phyloP scores from a whole-genome alignment of 1,140 invertebrate species.

The Hylyphantes graminicola region DNA sequence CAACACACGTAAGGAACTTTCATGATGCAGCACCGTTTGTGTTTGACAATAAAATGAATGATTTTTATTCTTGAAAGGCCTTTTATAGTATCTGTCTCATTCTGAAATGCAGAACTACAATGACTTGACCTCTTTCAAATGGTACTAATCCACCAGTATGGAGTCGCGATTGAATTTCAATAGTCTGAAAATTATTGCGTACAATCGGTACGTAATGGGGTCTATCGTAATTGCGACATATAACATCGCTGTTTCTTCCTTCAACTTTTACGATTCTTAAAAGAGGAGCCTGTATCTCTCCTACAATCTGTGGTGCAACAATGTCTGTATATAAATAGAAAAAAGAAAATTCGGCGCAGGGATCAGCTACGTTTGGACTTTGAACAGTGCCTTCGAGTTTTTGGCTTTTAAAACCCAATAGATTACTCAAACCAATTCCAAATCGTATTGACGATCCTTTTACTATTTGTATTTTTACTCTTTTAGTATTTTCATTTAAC shows the following conservation, averaged over 20 bases:
- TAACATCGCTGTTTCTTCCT: constrained; percentile 21
- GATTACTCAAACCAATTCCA: not conserved
- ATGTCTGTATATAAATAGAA: constrained; percentile 10
- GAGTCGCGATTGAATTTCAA: not conserved
- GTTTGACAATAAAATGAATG: not conserved
- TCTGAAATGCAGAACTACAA: constrained; percentile 3
- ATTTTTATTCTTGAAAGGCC: not conserved
- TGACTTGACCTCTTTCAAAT: constrained; percentile 33
- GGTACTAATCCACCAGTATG: constrained; percentile 16
- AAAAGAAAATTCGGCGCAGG: not conserved
- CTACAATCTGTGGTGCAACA: not conserved
- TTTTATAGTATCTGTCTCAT: constrained; percentile 14
- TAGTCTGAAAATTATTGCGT: constrained; percentile 9
- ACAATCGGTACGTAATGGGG: constrained; percentile 10
- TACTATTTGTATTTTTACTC: not conserved
- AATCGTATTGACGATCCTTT: not conserved
- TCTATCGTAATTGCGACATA: constrained; percentile 7
- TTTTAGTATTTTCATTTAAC: not conserved
- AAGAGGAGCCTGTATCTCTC: constrained; percentile 9
- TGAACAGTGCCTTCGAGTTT: not conserved
- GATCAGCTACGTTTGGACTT: constrained; percentile 3
- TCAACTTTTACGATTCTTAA: constrained; percentile 8
- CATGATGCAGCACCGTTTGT: not conserved
- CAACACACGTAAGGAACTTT: constrained; percentile 12
- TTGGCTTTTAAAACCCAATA: constrained; percentile 5